phyloP scores from a whole-genome alignment of 2,888 invertebrate genomes.

The Acanthoscelides obtectus region DNA sequence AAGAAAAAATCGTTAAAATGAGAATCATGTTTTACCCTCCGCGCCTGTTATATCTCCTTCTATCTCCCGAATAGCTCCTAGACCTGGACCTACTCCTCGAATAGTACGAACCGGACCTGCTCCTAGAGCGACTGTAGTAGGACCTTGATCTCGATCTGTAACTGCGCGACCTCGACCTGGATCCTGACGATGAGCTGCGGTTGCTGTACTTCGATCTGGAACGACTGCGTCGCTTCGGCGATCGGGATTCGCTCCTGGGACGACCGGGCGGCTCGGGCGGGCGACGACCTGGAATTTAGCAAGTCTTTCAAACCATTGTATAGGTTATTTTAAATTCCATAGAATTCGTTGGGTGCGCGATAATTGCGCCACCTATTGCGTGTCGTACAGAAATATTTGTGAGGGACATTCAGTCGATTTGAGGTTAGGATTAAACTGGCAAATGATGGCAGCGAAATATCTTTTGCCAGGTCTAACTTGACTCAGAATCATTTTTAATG shows the following conservation, averaged over 20 bases:
- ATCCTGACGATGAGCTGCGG: constrained; percentile 47
- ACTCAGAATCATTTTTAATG: too few relatives aligned
- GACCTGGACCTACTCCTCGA: constrained; percentile 53
- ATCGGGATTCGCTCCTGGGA: constrained; percentile 52
- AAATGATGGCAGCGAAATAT: too few relatives aligned
- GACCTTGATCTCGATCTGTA: constrained; percentile 56
- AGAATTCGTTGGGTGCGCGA: too few relatives aligned
- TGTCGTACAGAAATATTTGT: too few relatives aligned
- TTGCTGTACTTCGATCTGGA: constrained; percentile 54
- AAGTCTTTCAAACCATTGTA: too few relatives aligned
- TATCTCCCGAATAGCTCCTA: constrained; percentile 54
- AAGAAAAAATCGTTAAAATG: too few relatives aligned
- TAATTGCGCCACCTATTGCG: too few relatives aligned
- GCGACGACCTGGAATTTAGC: constrained; percentile 33
- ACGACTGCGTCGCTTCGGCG: constrained; percentile 61
- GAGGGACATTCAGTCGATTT: too few relatives aligned
- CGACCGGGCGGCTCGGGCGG: constrained; percentile 48
- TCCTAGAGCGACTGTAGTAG: constrained; percentile 54
- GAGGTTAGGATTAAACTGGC: too few relatives aligned
- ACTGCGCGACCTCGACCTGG: constrained; percentile 48
- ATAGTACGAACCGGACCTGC: constrained; percentile 51
- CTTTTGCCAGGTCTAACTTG: too few relatives aligned
- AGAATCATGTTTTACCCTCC: constrained; percentile 33
- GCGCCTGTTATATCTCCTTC: constrained; percentile 41
- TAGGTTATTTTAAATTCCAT: too few relatives aligned